Evolutionary conservation across 2,797 vertebrate genomes (phyloP), one percentile per base, ranked within the genome.

Genomic region (Anisognathus igniventris): DNA sequence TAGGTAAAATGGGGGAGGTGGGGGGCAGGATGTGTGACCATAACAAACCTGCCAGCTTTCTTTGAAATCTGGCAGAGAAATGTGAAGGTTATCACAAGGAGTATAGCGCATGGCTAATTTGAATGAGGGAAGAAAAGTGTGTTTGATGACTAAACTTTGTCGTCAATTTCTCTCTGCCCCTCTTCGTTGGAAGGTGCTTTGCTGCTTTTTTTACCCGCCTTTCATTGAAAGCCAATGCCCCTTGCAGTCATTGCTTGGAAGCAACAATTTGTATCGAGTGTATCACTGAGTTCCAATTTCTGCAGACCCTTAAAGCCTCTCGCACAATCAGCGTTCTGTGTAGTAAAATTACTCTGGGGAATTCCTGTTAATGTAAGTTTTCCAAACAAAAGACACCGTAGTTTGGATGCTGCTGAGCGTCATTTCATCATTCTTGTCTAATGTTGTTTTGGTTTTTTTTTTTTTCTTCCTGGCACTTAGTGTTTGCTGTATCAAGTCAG

Each of bases 21-120:
- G 4, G 9, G 20, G 14, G 22, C 35, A 13, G 28, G 10, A 2
- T 54, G 6, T 19, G 11, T 45, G 18, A 12, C 0, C 12, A 0
- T 10, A 22, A 44, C 14, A 23, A 57, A 47, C 6, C 8, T 28
- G 31, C 12, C 12, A 5, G 30, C 15, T 81, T 88, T n/a, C 39
- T 40, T 35, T 31, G 62, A 40, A 58, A 48, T 67, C 14, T 21
- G 51, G 1, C 2, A 4, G 45, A 58, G 30, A 9, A 61, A n/a
- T 14, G 33, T 16, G 58, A 27, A n/a, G 48, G 51, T 4, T 19
- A 7, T 66, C 54, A 25, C n/a, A 57, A 4, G 19, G 54, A 78
- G 7, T 24, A 8, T 12, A 62, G 16, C 25, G 22, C 35, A 2
- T 25, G 58, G 56, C 22, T 47, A 3, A 27, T 70, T 78, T 56